These are phyloP conservation scores for Pogonocherus hispidulus DNA, from an alignment of 2,888 invertebrate genomes.

Conservation along the genomic window DNA sequence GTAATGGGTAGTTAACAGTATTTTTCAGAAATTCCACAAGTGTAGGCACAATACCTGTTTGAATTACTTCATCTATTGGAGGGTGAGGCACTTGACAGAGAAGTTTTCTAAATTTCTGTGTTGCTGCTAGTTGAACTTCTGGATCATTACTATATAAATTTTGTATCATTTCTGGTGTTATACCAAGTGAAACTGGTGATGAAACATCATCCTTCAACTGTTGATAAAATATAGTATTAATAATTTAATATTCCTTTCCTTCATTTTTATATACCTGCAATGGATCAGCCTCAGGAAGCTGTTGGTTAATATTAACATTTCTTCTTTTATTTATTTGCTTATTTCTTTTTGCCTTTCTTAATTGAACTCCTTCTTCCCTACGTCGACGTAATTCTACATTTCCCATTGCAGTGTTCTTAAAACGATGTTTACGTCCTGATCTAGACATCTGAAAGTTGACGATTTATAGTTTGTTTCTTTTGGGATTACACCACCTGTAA, in stretches of 20 bases:
- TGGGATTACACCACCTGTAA: too few species aligned
- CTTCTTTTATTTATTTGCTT: conserved; percentile 93
- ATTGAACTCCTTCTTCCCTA: conserved; percentile 95
- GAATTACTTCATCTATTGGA: conserved; percentile 96
- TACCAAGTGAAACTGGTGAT: conserved; percentile 69
- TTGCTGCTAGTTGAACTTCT: conserved; percentile 86
- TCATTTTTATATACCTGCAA: conserved; percentile 64
- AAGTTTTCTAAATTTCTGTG: conserved; percentile 94
- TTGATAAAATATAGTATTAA: conserved; percentile 25
- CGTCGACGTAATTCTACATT: conserved; percentile 92
- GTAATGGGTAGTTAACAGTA: conserved; percentile 86
- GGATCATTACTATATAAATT: conserved; percentile 83
- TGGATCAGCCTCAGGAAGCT: conserved; percentile 65
- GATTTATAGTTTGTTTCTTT: too few species aligned
- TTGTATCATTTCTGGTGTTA: conserved; percentile 87
- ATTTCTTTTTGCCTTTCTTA: conserved; percentile 95
- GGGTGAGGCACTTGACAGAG: conserved; percentile 96
- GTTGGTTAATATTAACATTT: conserved; percentile 77
- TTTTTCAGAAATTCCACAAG: conserved; percentile 93
- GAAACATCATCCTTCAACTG: conserved; percentile 64
- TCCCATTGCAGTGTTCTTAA: conserved; percentile 94
- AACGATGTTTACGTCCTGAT: conserved; percentile 88
- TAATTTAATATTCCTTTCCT: not conserved
- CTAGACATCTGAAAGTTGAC: conserved; percentile 80
- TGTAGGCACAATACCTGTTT: conserved; percentile 93